A percentile compares a stretch with the other conserved stretches of the same genome.
Evolutionary conservation across 2,888 invertebrate genomes (phyloP).

Genomic region (Bhutanitis thaidina): DNA sequence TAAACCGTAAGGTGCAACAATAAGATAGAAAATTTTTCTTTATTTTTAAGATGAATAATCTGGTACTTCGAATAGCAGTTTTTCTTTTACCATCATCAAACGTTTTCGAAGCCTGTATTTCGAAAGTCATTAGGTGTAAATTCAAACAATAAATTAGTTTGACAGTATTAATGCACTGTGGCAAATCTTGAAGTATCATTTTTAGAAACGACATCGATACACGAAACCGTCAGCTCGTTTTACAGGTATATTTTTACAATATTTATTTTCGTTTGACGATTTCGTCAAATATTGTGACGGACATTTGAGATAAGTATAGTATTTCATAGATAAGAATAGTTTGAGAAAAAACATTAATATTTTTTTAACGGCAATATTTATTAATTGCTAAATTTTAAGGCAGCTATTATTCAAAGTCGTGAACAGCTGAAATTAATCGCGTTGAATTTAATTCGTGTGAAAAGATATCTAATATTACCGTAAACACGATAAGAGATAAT

Average conservation of each 20-base stretch:
- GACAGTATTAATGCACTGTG: conserved; percentile 25
- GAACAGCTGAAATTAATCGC: no score
- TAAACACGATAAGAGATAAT: no score
- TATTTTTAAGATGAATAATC: background rate
- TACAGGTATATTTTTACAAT: conserved; percentile 10
- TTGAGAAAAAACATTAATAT: no score
- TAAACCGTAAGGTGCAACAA: background rate
- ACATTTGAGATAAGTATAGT: conserved; percentile 7
- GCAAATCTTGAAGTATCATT: conserved; percentile 42
- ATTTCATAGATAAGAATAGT: conserved; percentile 7
- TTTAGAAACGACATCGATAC: conserved; percentile 58
- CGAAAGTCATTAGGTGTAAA: conserved; percentile 13
- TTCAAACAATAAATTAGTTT: conserved; percentile 27
- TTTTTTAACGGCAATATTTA: no score
- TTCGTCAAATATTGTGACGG: conserved; percentile 14
- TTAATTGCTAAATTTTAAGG: no score
- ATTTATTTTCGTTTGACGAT: conserved; percentile 12
- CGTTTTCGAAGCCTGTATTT: conserved; percentile 1
- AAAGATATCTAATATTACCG: no score
- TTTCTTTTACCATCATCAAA: conserved; percentile 2
- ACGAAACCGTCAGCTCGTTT: conserved; percentile 41
- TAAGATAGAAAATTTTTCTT: background rate
- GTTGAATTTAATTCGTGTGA: no score
- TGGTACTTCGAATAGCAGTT: background rate
- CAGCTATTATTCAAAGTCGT: no score